These are phyloP conservation scores for Lithosia quadra DNA, from an alignment of 2,888 invertebrate species.

Conservation along the genomic window DNA sequence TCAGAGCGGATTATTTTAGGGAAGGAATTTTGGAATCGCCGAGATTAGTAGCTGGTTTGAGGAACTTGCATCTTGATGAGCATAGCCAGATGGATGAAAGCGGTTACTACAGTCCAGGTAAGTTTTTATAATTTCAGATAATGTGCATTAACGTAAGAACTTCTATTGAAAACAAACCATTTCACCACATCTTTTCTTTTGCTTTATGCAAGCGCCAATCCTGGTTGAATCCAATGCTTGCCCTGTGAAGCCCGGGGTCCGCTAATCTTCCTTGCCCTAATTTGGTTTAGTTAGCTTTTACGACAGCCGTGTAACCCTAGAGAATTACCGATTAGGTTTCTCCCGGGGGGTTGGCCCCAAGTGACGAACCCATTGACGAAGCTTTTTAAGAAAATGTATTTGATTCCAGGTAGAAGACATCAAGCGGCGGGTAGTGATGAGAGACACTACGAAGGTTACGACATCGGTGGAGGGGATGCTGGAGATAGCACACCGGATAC, in stretches of 20 bases:
- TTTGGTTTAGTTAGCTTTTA: too few relatives aligned
- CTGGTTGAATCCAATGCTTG: too few relatives aligned
- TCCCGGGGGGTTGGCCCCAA: too few relatives aligned
- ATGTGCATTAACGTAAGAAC: neutral
- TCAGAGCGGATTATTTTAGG: constrained; percentile 77
- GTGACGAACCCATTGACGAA: too few relatives aligned
- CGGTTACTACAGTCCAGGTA: constrained; percentile 83
- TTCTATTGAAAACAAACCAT: too few relatives aligned
- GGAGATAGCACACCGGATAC: constrained; percentile 77
- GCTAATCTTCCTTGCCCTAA: too few relatives aligned
- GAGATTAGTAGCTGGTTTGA: constrained; percentile 75
- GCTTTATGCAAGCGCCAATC: too few relatives aligned
- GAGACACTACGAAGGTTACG: constrained; percentile 74
- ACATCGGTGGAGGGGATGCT: constrained; percentile 66
- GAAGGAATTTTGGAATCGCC: constrained; percentile 78
- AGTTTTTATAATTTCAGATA: constrained; percentile 5
- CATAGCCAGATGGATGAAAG: constrained; percentile 84
- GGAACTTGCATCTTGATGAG: constrained; percentile 80
- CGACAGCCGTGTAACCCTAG: too few relatives aligned
- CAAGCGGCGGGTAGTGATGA: constrained; percentile 64
- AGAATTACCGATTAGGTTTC: too few relatives aligned
- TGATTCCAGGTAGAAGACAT: constrained; percentile 70
- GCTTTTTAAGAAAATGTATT: neutral
- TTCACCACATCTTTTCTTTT: too few relatives aligned
- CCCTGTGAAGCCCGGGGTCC: too few relatives aligned